Percentiles rank a stretch among this genome's conserved stretches.
phyloP scores from a whole-genome alignment of 2,113 vertebrate genomes.

The Bubo scandiacus region DNA sequence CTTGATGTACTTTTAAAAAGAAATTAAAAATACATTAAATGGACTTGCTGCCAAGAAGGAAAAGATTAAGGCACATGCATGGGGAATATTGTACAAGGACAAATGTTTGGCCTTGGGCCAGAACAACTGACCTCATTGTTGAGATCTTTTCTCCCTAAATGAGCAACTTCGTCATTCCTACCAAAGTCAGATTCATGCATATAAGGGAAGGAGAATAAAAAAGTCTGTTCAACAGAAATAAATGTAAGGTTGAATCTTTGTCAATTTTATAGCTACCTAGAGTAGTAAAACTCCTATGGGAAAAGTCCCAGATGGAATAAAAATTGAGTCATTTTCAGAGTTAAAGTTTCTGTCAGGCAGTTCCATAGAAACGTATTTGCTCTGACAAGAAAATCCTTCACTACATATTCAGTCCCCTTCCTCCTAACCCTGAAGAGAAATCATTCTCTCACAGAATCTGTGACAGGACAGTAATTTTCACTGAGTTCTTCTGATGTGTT shows the following conservation, averaged over 20 bases:
- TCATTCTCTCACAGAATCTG: background rate
- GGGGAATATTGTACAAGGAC: background rate
- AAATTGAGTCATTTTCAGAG: background rate
- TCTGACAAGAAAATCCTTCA: background rate
- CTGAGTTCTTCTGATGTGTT: background rate
- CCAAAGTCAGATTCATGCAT: background rate
- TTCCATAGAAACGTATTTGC: background rate
- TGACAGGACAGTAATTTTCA: slow-evolving; percentile 36
- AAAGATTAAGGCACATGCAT: background rate
- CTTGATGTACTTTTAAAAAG: background rate
- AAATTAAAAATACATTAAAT: background rate
- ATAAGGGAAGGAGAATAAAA: background rate
- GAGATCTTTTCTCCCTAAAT: background rate
- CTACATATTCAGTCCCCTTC: background rate
- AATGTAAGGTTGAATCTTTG: background rate
- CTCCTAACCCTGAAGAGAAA: background rate
- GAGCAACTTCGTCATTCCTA: background rate
- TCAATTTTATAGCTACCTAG: background rate
- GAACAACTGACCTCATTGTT: background rate
- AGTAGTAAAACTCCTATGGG: background rate
- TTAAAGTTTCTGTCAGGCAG: background rate
- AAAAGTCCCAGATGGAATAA: background rate
- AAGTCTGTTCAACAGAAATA: background rate
- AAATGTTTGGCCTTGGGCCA: background rate
- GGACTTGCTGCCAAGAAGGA: background rate